These are phyloP conservation scores for Petrophora chlorosata DNA, from an alignment of 2,888 invertebrate genomes.

Conservation along the genomic window DNA sequence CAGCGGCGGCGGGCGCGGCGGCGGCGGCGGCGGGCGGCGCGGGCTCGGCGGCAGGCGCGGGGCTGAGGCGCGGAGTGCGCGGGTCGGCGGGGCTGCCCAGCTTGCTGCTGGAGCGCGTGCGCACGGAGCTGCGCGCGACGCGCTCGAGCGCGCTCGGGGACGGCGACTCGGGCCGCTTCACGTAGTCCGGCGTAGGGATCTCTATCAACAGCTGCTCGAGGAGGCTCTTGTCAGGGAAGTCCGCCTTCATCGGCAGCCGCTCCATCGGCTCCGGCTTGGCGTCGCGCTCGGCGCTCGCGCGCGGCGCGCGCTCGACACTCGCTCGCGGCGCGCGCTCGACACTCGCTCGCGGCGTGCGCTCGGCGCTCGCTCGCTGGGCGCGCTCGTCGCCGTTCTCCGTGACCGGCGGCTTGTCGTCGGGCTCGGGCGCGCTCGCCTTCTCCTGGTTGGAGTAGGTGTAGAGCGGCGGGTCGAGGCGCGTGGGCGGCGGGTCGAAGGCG, in stretches of 20 bases:
- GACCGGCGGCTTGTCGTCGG: constrained; percentile 77
- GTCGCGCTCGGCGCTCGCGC: constrained; percentile 17
- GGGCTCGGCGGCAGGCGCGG: constrained; percentile 65
- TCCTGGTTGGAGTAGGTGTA: constrained; percentile 91
- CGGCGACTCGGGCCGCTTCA: constrained; percentile 74
- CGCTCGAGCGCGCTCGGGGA: constrained; percentile 76
- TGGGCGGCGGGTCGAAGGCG: constrained; percentile 86
- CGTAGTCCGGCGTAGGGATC: constrained; percentile 87
- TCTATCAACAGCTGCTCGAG: constrained; percentile 93
- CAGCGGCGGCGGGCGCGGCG: constrained; percentile 53
- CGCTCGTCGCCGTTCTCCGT: constrained; percentile 72
- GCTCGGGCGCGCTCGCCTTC: constrained; percentile 62
- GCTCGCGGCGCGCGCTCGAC: constrained; percentile 53
- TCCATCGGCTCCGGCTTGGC: constrained; percentile 57
- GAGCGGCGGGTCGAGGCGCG: constrained; percentile 88
- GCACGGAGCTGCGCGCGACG: constrained; percentile 79
- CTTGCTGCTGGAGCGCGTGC: constrained; percentile 88
- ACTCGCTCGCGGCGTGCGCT: constrained; percentile 47
- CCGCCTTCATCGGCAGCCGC: constrained; percentile 71
- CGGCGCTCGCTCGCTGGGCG: constrained; percentile 21
- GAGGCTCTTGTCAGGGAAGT: constrained; percentile 84
- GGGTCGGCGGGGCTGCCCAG: constrained; percentile 86
- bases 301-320: constrained; percentile 22
- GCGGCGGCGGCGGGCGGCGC: constrained; percentile 61
- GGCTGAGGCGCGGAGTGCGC: constrained; percentile 74